Conservation (phyloP, 2,888 invertebrate species). For the Athalia circularis region DNA sequence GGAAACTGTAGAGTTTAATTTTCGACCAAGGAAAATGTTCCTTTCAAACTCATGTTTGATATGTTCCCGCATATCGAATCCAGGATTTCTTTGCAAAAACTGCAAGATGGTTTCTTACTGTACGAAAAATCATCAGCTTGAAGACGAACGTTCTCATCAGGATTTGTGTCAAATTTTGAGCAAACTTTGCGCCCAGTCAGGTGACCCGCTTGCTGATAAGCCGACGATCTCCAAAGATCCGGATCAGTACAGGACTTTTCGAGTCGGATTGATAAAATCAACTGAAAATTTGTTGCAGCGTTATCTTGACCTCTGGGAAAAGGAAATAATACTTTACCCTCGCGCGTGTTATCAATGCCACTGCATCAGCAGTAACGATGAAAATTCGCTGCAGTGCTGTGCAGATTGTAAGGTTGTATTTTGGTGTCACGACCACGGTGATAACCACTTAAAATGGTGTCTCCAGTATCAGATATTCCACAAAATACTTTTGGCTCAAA, state of each 20-base stretch:
- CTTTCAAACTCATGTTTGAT: constrained; percentile 77
- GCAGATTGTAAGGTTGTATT: constrained; percentile 78
- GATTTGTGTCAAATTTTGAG: constrained; percentile 79
- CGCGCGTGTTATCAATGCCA: constrained; percentile 78
- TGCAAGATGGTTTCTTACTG: constrained; percentile 83
- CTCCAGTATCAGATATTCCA: constrained; percentile 79
- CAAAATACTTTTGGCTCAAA: constrained; percentile 78
- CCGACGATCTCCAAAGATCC: neutral
- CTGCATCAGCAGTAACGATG: constrained; percentile 74
- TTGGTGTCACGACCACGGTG: constrained; percentile 77
- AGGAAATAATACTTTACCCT: constrained; percentile 82
- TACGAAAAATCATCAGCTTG: constrained; percentile 78
- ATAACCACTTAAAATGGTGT: constrained; percentile 80
- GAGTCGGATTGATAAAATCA: constrained; percentile 79
- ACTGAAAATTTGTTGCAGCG: constrained; percentile 79
- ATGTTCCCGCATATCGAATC: constrained; percentile 58
- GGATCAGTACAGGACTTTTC: constrained; percentile 79
- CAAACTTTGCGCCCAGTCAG: constrained; percentile 75
- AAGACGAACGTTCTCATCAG: constrained; percentile 74
- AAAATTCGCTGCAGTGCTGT: constrained; percentile 76
- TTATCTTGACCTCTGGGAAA: constrained; percentile 80
- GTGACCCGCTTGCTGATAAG: constrained; percentile 76
- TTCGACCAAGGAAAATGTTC: constrained; percentile 81
- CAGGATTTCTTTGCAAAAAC: constrained; percentile 69
- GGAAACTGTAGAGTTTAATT: constrained; percentile 80